phyloP scores from a whole-genome alignment of 2,888 invertebrate genomes.

The Amiota communis region DNA sequence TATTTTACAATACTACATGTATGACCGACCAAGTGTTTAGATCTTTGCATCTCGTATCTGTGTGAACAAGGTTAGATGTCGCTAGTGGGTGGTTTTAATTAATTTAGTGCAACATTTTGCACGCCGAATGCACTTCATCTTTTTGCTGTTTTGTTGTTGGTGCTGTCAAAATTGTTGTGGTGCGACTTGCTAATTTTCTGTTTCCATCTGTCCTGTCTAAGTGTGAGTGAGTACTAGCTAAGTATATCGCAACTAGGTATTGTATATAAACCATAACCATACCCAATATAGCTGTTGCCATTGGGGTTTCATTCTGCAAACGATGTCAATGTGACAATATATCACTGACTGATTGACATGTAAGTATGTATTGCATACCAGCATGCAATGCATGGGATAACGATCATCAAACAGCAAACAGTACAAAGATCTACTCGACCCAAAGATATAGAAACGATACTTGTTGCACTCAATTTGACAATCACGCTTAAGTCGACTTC shows the following conservation, averaged over 20 bases:
- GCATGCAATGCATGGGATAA: no score
- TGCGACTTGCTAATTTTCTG: constrained; percentile 20
- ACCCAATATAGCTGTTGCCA: no score
- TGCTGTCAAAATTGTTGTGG: not conserved
- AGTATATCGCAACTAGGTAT: no score
- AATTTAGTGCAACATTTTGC: constrained; percentile 64
- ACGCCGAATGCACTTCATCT: constrained; percentile 34
- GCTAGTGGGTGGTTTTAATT: constrained; percentile 62
- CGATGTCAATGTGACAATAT: constrained; percentile 62
- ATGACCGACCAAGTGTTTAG: no score
- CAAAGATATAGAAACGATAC: constrained; percentile 9
- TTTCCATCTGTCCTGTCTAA: not conserved
- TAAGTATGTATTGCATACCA: constrained; percentile 47
- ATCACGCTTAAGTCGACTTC: constrained; percentile 20
- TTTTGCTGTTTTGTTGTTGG: not conserved
- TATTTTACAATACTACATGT: no score
- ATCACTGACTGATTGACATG: constrained; percentile 67
- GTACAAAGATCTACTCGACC: no score
- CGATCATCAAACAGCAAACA: no score
- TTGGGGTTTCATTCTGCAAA: constrained; percentile 37
- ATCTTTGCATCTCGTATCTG: not conserved
- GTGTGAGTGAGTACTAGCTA: no score
- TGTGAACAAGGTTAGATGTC: constrained; percentile 27
- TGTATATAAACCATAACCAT: no score
- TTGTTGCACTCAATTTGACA: constrained; percentile 10